A percentile compares a stretch with the other conserved stretches of the same genome.
Conservation (phyloP, 2,888 invertebrate genomes). For the Lasioglossum pauxillum region DNA sequence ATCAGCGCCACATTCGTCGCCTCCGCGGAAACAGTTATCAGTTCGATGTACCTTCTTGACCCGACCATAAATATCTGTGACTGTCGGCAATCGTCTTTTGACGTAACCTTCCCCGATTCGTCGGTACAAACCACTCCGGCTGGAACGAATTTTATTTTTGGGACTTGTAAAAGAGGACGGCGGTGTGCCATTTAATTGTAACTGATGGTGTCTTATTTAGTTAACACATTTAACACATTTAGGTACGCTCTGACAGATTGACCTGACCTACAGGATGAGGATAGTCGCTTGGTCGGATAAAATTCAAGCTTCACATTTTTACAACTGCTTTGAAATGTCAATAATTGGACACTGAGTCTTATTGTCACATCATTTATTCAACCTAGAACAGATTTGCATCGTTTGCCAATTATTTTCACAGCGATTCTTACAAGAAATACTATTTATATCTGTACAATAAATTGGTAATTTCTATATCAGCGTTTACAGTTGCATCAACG, state of each 20-base stretch:
- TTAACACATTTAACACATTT: background rate
- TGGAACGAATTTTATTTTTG: background rate
- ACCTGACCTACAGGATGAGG: background rate
- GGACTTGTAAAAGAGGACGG: background rate
- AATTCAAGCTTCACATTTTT: background rate
- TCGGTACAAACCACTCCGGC: background rate
- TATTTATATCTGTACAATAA: background rate
- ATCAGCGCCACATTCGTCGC: constrained; percentile 11
- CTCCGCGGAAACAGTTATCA: constrained; percentile 37
- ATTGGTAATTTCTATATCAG: background rate
- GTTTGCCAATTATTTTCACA: background rate
- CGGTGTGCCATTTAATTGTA: background rate
- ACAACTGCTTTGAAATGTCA: no score
- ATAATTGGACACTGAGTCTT: no score
- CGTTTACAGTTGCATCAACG: background rate
- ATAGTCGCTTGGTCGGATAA: background rate
- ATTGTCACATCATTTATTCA: background rate
- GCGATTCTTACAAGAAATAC: background rate
- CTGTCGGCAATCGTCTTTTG: background rate
- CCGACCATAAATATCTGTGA: background rate
- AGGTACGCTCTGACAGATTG: background rate
- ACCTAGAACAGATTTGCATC: background rate
- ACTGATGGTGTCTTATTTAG: background rate
- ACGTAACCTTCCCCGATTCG: background rate
- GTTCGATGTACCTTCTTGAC: constrained; percentile 14